Evolutionary conservation across 1,140 invertebrate species (phyloP), one percentile per base, ranked within the genome.

Genomic region (Drosophila equinoxialis): DNA sequence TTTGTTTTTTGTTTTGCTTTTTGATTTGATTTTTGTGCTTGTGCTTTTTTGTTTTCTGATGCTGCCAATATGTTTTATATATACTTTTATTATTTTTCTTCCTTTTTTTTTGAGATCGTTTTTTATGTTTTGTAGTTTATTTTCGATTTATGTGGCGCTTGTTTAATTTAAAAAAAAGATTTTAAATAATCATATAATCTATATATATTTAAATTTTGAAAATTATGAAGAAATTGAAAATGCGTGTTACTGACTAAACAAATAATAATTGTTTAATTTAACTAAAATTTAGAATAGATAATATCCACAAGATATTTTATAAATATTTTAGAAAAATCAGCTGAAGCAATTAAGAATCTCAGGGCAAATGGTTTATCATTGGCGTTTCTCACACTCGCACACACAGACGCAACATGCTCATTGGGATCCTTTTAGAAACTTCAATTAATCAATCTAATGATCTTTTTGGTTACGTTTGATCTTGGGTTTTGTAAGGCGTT

Each of bases 401-500:
- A 65, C n/a, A 37, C 30, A 10, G 2, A 37, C 10, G 8, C 30
- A 30, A 30, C 5, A 6, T 30, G 35, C 11, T 30, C 30, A 61
- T 23, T 41, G 67, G 64, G 64, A 86, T 86, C 83, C 79, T 86
- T 83, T 37, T 71, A 74, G 3, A 51, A 11, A 20, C 17, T 23
- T 51, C 84, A 87, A 59, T 87, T 81, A 87, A 87, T 87, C 84
- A 87, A 89, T 90, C 84, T 90, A 87, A 87, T 87, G 84, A 89
- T 87, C 82, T 87, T 76, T 55, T 42, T 13, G 35, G 35, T 11
- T 37, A 37, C 2, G 7, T 17, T 37, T 59, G 37, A 77, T 67
- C 72, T 59, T 17, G 54, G 65, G 58, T 79, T 77, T 60, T 51
- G 45, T 17, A 26, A 78, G 84, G 85, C 85, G 85, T 87, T 87